Conservation (phyloP, 2,113 vertebrate species). For the Caranx ignobilis region DNA sequence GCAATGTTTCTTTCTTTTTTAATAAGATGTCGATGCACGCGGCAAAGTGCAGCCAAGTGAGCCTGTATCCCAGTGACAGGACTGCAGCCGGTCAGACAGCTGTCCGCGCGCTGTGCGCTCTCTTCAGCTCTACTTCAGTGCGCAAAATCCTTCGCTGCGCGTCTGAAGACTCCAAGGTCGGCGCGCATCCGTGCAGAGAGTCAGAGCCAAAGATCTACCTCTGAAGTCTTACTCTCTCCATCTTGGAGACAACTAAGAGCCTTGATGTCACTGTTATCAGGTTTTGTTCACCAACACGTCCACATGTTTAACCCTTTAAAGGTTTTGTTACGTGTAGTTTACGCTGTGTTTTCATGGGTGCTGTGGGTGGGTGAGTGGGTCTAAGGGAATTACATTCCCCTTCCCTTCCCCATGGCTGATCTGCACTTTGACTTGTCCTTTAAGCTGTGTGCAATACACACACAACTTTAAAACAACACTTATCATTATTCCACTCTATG, state of each 20-base stretch:
- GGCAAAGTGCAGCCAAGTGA: slow-evolving; percentile 34
- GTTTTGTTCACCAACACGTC: slow-evolving; percentile 41
- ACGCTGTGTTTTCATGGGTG: neutral
- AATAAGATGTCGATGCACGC: neutral
- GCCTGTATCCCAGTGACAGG: slow-evolving; percentile 44
- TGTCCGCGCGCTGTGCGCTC: slow-evolving; percentile 50
- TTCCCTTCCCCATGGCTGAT: too few relatives aligned
- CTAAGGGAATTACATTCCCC: too few relatives aligned
- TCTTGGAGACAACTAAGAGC: slow-evolving; percentile 40
- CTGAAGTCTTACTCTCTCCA: slow-evolving; percentile 45
- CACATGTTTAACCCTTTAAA: slow-evolving; percentile 64
- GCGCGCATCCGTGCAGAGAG: slow-evolving; percentile 57
- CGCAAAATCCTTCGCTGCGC: slow-evolving; percentile 70
- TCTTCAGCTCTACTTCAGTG: slow-evolving; percentile 61
- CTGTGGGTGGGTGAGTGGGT: neutral
- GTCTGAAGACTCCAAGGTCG: slow-evolving; percentile 70
- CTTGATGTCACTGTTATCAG: slow-evolving; percentile 47
- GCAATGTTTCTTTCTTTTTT: neutral
- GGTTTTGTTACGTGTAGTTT: neutral
- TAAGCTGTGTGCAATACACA: neutral
- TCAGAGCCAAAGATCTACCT: slow-evolving; percentile 32
- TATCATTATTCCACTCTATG: neutral
- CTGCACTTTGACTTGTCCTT: neutral
- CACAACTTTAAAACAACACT: neutral
- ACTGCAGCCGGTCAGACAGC: slow-evolving; percentile 51